A percentile compares a stretch with the other conserved stretches of the same genome.
Evolutionary conservation across 2,797 vertebrate species (phyloP).

Genomic region (Pyrocephalus nanus): DNA sequence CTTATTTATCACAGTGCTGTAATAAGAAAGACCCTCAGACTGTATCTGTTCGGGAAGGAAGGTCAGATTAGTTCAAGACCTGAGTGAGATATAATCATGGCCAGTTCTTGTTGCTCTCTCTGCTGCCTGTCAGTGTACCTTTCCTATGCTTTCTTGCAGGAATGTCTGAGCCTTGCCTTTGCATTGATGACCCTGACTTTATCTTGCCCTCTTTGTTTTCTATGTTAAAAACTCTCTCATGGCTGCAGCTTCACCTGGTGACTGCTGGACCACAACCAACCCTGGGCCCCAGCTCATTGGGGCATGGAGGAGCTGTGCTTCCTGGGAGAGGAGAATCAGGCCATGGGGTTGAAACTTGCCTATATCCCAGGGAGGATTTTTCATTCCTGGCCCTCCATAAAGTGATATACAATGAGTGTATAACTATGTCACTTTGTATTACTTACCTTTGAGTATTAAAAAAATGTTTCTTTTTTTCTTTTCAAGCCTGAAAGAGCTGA

Average conservation of each 20-base stretch:
- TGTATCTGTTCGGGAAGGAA: neutral
- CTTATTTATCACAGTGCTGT: neutral
- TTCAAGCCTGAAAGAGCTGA: neutral
- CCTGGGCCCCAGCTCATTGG: neutral
- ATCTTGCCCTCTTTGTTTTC: neutral
- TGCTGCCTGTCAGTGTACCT: neutral
- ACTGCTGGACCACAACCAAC: neutral
- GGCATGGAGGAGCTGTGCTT: neutral
- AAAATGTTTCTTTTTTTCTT: neutral
- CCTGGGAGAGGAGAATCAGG: neutral
- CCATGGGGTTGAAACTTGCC: neutral
- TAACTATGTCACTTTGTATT: neutral
- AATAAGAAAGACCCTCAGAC: neutral
- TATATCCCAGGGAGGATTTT: neutral
- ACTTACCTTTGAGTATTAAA: neutral
- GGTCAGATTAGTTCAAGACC: neutral
- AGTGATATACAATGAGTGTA: neutral
- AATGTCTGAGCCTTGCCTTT: neutral
- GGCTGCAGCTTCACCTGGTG: neutral
- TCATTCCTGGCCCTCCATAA: neutral
- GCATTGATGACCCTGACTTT: neutral
- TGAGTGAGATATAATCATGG: neutral
- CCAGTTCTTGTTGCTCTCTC: neutral
- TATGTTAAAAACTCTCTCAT: neutral
- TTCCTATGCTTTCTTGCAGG: neutral